A percentile compares a stretch with the other conserved stretches of the same genome.
These are phyloP conservation scores for Pangasius mekongensis DNA, from an alignment of 2,797 vertebrate genomes.

Conservation along the genomic window DNA sequence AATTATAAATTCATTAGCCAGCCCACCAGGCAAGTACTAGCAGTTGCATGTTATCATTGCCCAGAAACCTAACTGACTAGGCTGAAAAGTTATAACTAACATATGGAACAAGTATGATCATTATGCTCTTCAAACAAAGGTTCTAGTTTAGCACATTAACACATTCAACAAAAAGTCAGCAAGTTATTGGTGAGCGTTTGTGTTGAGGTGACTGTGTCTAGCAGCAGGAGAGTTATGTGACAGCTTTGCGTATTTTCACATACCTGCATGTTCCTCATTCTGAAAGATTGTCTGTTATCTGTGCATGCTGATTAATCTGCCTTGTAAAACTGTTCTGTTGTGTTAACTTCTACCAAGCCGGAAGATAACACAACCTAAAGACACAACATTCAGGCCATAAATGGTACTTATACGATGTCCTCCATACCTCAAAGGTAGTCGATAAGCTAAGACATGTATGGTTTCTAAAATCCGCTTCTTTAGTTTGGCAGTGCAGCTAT, in stretches of 20 bases:
- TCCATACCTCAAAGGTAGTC: neutral
- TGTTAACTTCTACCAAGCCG: too few species aligned
- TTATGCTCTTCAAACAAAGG: neutral
- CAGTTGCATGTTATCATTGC: neutral
- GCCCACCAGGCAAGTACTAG: neutral
- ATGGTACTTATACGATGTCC: neutral
- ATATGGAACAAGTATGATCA: neutral
- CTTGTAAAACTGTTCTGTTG: neutral
- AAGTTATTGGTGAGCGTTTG: too few species aligned
- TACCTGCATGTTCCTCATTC: neutral
- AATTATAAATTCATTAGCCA: neutral
- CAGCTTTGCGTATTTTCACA: neutral
- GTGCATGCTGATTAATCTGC: neutral
- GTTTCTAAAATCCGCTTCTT: neutral
- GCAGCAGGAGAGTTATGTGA: neutral
- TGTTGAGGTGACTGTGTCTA: too few species aligned
- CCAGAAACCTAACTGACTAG: neutral
- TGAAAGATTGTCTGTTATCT: neutral
- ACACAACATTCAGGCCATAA: neutral
- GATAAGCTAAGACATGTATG: neutral
- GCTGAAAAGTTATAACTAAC: neutral
- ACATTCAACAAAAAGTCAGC: too few species aligned
- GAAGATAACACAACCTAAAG: too few species aligned
- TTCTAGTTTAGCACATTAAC: neutral
- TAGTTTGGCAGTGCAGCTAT: neutral